Evolutionary conservation across 2,113 vertebrate species (phyloP), one percentile per base, ranked within the genome.

Genomic region (Peromyscus leucopus): DNA sequence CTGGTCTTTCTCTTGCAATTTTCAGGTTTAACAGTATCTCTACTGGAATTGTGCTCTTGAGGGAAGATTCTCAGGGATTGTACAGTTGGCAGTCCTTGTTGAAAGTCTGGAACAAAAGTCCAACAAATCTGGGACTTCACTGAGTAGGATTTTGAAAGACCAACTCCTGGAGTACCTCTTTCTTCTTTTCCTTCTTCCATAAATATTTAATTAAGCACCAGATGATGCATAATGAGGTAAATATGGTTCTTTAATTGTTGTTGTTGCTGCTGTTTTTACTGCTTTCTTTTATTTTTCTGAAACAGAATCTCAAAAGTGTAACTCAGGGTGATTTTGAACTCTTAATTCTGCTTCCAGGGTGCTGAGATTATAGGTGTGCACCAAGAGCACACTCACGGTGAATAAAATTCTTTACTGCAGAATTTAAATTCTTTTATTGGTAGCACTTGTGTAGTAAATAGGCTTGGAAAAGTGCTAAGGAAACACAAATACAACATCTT

Each of bases 391-490:
- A 51, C 11, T n/a, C 46, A 55, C 24, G 7, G 33, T 9, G 10
- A 95, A 24, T 51, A 79, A 42, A 21, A 89, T 90, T 36, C 42
- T 89, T 74, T 21, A 57, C 17, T 57, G 83, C 39, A 87, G 55
- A 90, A 76, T 75, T 88, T 75, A 75, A 36, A 89, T 17, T 63
- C 7, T 9, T 74, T 51, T 86, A 39, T 67, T 91, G 39, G 51
- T 96, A 36, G 4, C 84, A 22, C 0, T 7, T 93, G 46, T 79
- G n/a, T 78, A 91, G 21, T 72, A 78, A 82, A 75, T 10, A 69
- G 28, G 76, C 92, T 82, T 92, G n/a, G n/a, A 46, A 76, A 94
- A 71, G 63, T 88, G 28, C 51, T 61, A 55, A 67, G 63, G n/a
- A 10, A 90, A 89, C 55, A n/a, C 57, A 79, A 93, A 89, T 39